Evolutionary conservation across 2,797 vertebrate species (phyloP).

Genomic region (Xiphorhynchus erythropygius): DNA sequence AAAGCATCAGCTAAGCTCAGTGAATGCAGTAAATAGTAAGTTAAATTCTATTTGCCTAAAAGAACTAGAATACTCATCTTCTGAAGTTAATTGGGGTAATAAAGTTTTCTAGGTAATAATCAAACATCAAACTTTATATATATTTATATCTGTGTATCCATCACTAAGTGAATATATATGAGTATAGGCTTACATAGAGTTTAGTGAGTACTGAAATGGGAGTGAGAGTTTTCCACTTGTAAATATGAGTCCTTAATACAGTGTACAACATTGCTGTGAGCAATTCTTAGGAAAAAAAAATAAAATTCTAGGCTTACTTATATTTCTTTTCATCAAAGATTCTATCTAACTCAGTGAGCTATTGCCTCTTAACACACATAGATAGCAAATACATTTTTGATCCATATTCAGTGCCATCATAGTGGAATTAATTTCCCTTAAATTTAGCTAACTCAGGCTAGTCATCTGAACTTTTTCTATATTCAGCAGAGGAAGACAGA

Average conservation of each 20-base stretch:
- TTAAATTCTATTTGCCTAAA: neutral
- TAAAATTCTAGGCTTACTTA: neutral
- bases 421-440: neutral
- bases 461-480: neutral
- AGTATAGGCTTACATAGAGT: neutral
- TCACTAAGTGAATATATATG: neutral
- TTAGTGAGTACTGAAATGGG: neutral
- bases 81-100: neutral
- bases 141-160: neutral
- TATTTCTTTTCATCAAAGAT: neutral
- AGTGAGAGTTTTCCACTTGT: neutral
- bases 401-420: neutral
- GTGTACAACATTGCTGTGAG: neutral
- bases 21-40: neutral
- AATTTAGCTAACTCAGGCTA: neutral
- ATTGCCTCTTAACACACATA: neutral
- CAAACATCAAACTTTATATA: neutral
- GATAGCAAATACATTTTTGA: conserved; percentile 1
- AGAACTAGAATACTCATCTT: neutral
- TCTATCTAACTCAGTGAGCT: neutral
- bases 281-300: neutral
- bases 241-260: neutral
- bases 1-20: neutral
- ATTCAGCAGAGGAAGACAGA: neutral
- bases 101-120: neutral